phyloP scores from a whole-genome alignment of 1,140 invertebrate genomes.

The Carcinoscorpius rotundicauda region DNA sequence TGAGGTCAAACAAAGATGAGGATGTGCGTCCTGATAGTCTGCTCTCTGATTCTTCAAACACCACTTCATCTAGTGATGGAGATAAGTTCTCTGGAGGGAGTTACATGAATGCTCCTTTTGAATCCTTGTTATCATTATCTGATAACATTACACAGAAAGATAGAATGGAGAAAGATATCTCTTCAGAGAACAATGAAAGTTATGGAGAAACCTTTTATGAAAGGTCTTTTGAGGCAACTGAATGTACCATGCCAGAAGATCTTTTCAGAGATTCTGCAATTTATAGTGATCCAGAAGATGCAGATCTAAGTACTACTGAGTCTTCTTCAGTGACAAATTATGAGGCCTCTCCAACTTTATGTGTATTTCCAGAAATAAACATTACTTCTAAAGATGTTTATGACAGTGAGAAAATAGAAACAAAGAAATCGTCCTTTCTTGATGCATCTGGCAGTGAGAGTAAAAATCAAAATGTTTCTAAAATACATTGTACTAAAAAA shows the following conservation, averaged over 20 bases:
- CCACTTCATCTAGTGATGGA: constrained; percentile 44
- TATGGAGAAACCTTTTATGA: constrained; percentile 56
- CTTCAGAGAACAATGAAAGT: constrained; percentile 27
- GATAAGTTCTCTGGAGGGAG: constrained; percentile 27
- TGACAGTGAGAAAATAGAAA: too few relatives aligned
- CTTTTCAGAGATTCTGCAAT: constrained; percentile 65
- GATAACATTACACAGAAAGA: constrained; percentile 26
- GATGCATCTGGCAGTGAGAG: too few relatives aligned
- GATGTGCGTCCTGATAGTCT: constrained; percentile 38
- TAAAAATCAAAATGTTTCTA: too few relatives aligned
- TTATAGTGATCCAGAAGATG: constrained; percentile 58
- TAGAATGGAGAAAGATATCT: constrained; percentile 17
- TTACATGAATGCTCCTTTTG: too few relatives aligned
- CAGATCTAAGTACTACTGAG: constrained; percentile 17
- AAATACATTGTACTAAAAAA: too few relatives aligned
- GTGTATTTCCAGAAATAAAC: too few relatives aligned
- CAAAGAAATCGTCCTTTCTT: too few relatives aligned
- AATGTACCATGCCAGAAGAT: constrained; percentile 46
- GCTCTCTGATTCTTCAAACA: constrained; percentile 38
- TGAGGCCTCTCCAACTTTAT: too few relatives aligned
- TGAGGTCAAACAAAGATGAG: constrained; percentile 25
- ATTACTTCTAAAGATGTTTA: too few relatives aligned
- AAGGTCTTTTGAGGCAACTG: constrained; percentile 58
- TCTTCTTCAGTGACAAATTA: too few relatives aligned
- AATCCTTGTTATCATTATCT: constrained; percentile 10